These are phyloP conservation scores for Dioctria linearis DNA, from an alignment of 2,888 invertebrate genomes.

Conservation along the genomic window DNA sequence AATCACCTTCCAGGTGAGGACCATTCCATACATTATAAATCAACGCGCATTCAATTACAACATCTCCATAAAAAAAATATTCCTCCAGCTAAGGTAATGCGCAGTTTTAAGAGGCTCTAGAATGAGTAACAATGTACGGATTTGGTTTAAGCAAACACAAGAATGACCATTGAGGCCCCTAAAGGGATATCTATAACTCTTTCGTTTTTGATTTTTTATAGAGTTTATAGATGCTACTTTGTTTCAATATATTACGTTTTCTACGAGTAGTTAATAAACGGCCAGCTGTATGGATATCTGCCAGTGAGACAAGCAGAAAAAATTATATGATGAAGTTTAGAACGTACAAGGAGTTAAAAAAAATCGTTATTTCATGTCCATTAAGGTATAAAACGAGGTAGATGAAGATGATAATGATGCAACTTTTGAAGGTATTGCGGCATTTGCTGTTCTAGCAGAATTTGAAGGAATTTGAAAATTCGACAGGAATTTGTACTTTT, in stretches of 20 bases:
- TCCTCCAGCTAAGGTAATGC: not conserved
- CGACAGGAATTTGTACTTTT: no score
- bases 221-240: not conserved
- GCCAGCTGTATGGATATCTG: no score
- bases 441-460: no score
- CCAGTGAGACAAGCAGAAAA: no score
- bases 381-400: no score
- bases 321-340: no score
- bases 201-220: not conserved
- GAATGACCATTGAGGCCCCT: not conserved
- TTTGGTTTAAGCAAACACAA: not conserved
- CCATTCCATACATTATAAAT: constrained; percentile 21
- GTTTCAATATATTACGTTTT: not conserved
- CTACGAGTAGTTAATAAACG: no score
- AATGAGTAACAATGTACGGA: not conserved
- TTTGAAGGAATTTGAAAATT: no score
- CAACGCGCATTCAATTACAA: constrained; percentile 30
- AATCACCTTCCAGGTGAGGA: constrained; percentile 23
- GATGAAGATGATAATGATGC: no score
- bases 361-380: no score
- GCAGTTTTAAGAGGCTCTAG: not conserved
- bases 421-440: no score
- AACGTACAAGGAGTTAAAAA: no score
- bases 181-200: not conserved
- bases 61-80: constrained; percentile 2